Base-by-base conservation (phyloP, 2,888 invertebrate species). In the Oconnorella tubifera region DNA sequence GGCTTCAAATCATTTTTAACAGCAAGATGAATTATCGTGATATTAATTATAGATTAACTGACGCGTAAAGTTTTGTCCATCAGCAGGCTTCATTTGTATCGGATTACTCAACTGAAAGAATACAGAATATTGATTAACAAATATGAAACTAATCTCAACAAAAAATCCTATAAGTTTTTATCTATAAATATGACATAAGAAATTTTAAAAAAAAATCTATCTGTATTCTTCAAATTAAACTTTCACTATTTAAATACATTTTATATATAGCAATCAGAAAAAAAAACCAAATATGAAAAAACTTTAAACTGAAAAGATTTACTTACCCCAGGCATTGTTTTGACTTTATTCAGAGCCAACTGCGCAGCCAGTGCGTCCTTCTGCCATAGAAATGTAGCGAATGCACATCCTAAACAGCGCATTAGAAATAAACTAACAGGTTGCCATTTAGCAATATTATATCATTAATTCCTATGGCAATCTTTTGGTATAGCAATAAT, bases 61-160 rank as follows among this genome's bases (percentile, higher is more conserved):
- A 32, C 59, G 28, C 27, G 59, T 33, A 19, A 33, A 33, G 28
- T 25, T 25, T 4, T 58, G 59, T 31, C 65, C 61, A 50, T 65
- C 65, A 14, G 65, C 65, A 28, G 65, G 65, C n/a, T 62, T 65
- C 62, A 65, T 65, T 55, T 65, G 65, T 31, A 65, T 57, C n/a
- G 65, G 65, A 57, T 65, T 59, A 10, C 31, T 55, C 53, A 65
- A 31, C 64, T 64, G 29, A 1, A 56, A 28, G 1, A 48, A 59
- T 32, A 58, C 4, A 58, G 32, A 33, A 28, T n/a, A n/a, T n/a
- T n/a, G n/a, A n/a, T n/a, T n/a, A n/a, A n/a, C n/a, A n/a, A n/a
- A n/a, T n/a, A n/a, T n/a, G n/a, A n/a, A n/a, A n/a, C n/a, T n/a
- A n/a, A n/a, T n/a, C n/a, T n/a, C n/a, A n/a, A n/a, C n/a, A n/a